Evolutionary conservation across 2,888 invertebrate species (phyloP).

Genomic region (Tridacna crocea): DNA sequence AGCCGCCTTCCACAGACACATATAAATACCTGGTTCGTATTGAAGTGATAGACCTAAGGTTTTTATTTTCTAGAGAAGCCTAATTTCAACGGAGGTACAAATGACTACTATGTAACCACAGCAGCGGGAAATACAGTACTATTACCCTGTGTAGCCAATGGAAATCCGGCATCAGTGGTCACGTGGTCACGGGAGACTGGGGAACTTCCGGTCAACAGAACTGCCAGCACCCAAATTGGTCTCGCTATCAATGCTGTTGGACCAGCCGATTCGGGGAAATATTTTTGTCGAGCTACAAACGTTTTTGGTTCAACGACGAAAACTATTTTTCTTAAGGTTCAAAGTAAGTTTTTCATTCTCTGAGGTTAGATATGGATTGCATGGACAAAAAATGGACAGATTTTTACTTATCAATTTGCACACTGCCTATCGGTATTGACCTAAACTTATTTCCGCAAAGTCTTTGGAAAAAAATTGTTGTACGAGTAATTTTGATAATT

Average conservation of each 20-base stretch:
- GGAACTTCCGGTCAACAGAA: conserved; percentile 43
- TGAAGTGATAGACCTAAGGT: too few species aligned
- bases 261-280: conserved; percentile 45
- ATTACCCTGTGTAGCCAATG: conserved; percentile 46
- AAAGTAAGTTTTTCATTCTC: conserved; percentile 23
- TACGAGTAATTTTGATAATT: too few species aligned
- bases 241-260: conserved; percentile 40
- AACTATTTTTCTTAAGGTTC: conserved; percentile 43
- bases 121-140: conserved; percentile 51
- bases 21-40: too few species aligned
- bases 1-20: too few species aligned
- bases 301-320: conserved; percentile 51
- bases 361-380: too few species aligned
- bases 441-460: too few species aligned
- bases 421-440: too few species aligned
- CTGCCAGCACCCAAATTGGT: conserved; percentile 44
- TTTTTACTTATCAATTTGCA: too few species aligned
- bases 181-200: conserved; percentile 51
- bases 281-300: conserved; percentile 52
- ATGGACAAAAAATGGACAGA: too few species aligned
- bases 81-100: conserved; percentile 42
- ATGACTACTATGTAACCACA: conserved; percentile 39
- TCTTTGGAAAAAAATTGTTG: too few species aligned
- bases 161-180: conserved; percentile 41
- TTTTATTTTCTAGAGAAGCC: conserved; percentile 34